These are phyloP conservation scores for Siphonodentalium dalli DNA, from an alignment of 2,888 invertebrate genomes.

Conservation along the genomic window DNA sequence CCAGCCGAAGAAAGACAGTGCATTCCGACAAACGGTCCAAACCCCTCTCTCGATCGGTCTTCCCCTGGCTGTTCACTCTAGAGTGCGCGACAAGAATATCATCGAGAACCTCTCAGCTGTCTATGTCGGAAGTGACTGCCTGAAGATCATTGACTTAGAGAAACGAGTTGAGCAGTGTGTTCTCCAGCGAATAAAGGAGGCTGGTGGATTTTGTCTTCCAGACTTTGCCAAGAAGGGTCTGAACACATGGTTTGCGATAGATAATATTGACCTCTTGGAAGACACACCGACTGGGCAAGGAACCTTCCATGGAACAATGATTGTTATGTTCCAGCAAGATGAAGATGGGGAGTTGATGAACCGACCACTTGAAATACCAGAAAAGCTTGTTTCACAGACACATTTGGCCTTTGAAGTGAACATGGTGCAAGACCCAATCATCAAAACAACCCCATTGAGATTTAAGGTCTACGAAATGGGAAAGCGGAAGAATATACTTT, in stretches of 20 bases:
- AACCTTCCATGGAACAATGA: constrained; percentile 14
- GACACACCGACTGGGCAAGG: constrained; percentile 14
- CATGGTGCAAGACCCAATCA: no score
- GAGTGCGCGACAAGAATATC: constrained; percentile 6
- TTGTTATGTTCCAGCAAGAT: constrained; percentile 13
- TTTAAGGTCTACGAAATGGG: no score
- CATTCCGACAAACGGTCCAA: constrained; percentile 9
- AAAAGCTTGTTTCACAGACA: constrained; percentile 4
- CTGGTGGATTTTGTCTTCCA: constrained; percentile 17
- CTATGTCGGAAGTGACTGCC: neutral
- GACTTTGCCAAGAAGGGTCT: constrained; percentile 23
- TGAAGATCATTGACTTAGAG: constrained; percentile 2
- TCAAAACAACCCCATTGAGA: no score
- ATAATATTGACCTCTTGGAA: constrained; percentile 25
- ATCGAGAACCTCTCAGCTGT: constrained; percentile 5
- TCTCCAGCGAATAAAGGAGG: constrained; percentile 4
- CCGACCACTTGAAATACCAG: constrained; percentile 16
- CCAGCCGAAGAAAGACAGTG: constrained; percentile 10
- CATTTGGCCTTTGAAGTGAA: no score
- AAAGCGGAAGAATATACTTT: no score
- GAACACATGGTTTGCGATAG: constrained; percentile 25
- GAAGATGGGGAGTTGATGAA: constrained; percentile 22
- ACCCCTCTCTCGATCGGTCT: constrained; percentile 8
- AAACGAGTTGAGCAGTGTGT: constrained; percentile 12
- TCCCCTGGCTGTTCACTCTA: constrained; percentile 3